Evolutionary conservation across 2,113 vertebrate species (phyloP), one percentile per base, ranked within the genome.

Genomic region (Thunnus thynnus): DNA sequence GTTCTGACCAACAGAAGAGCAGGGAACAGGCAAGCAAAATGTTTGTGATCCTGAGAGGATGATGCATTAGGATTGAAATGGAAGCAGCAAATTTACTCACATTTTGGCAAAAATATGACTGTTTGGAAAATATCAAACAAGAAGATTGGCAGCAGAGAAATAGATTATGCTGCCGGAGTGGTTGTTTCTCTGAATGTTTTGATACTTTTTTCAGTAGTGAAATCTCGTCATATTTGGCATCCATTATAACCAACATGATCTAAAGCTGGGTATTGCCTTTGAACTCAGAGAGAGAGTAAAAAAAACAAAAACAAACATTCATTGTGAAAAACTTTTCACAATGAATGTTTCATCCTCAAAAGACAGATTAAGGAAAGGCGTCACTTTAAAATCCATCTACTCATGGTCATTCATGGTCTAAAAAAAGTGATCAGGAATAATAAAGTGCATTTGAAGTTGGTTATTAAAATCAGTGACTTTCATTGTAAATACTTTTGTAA

Each of bases 181-280:
- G 7, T 41, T 41, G 36, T 41, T 41, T 41, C 36, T 41, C 36
- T 32, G 3, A 0, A 48, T 65, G 30, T 46, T 58, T 50, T 50
- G 8, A 64, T 68, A 10, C 5, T 41, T 51, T 66, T 79, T 63
- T 60, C 16, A 47, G 14, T 58, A 51, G 4, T 62, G 56, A 83
- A 69, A 64, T 62, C 50, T 71, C 58, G 27, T 72, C 57, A 73
- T 17, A 64, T 54, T 50, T 56, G 17, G 67, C 80, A 72, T 73
- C 65, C 46, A 61, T 56, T 73, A 25, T 47, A 76, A 76, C 56
- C 54, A 79, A 69, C 17, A 9, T 46, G 32, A 63, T 85, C 74
- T 71, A 20, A 51, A 73, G 54, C 52, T 47, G 17, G 55, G 20
- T 9, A 47, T 13, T 66, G 54, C 17, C 48, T 77, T 77, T 80